These are phyloP conservation scores for Phyto melanocephala DNA, from an alignment of 2,888 invertebrate genomes.

Conservation along the genomic window DNA sequence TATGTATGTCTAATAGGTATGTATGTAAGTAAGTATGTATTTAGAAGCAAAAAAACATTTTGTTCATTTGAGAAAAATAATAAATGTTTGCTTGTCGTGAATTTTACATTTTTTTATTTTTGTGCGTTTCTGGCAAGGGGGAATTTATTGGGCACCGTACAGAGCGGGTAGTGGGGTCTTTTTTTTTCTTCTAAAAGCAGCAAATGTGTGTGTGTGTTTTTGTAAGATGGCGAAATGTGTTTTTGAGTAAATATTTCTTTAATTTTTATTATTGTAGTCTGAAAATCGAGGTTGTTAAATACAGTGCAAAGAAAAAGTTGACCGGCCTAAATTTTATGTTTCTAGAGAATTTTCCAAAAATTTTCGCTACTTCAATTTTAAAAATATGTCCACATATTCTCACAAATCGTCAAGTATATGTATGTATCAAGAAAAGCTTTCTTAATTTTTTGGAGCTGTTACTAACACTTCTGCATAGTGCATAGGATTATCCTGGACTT, in stretches of 20 bases:
- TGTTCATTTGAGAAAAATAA: slow-evolving; percentile 15
- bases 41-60: neutral
- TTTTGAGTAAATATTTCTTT: slow-evolving; percentile 36
- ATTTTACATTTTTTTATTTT: slow-evolving; percentile 36
- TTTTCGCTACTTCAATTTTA: too few relatives aligned
- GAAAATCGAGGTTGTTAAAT: slow-evolving; percentile 26
- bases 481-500: too few relatives aligned
- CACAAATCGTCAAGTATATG: too few relatives aligned
- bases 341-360: too few relatives aligned
- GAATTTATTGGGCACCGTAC: neutral
- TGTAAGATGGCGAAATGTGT: slow-evolving; percentile 57
- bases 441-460: too few relatives aligned
- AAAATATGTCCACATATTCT: too few relatives aligned
- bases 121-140: slow-evolving; percentile 3
- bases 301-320: neutral
- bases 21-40: neutral
- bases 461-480: too few relatives aligned
- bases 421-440: too few relatives aligned
- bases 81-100: slow-evolving; percentile 60
- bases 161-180: slow-evolving; percentile 12
- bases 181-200: neutral
- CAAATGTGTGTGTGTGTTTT: slow-evolving; percentile 18
- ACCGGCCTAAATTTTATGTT: too few relatives aligned
- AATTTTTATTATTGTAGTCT: neutral
- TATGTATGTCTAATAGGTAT: too few relatives aligned